Evolutionary conservation across 2,797 vertebrate species (phyloP), one percentile per base, ranked within the genome.

Genomic region (Falco berigora): DNA sequence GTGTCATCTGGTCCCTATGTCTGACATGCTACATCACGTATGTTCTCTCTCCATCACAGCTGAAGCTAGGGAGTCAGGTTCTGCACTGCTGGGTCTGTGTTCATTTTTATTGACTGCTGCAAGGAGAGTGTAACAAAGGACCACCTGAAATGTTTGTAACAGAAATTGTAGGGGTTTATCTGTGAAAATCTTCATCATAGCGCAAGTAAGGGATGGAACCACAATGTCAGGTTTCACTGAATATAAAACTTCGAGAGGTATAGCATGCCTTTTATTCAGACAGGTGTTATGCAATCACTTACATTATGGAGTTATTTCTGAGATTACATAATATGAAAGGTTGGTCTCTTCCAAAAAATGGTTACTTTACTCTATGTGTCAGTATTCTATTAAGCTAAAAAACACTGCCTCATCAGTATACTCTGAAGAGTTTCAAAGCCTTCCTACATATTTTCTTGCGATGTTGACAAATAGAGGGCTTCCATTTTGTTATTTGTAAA

Each of bases 21-120:
- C 46, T 62, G 7, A 8, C 0, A 0, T 9, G 16, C 56, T 49
- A 34, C 19, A 72, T 38, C 36, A 27, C 0, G 0, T 15, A 49
- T 4, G 5, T 42, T 42, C 40, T 42, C 9, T 22, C 8, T 28
- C 34, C 64, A 12, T 8, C 0, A 0, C 34, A 7, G 47, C 20
- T 69, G 47, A 50, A 78, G 13, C 55, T 63, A 12, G 8, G 34
- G 42, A 74, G 13, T 52, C 62, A n/a, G n/a, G 40, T 28, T 46
- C 40, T 77, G 30, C 30, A 8, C n/a, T 67, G 12, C 8, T 74
- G 32, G 16, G 5, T 53, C 30, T 0, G 0, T 25, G 40, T 30
- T 63, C 16, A 10, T 68, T 80, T 67, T 77, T 72, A 74, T 44
- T 84, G 61, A 49, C 24, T 85, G 28, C 56, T 86, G 28, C 22